These are phyloP conservation scores for Enhydra lutris DNA, from an alignment of 2,113 vertebrate species.

Conservation along the genomic window DNA sequence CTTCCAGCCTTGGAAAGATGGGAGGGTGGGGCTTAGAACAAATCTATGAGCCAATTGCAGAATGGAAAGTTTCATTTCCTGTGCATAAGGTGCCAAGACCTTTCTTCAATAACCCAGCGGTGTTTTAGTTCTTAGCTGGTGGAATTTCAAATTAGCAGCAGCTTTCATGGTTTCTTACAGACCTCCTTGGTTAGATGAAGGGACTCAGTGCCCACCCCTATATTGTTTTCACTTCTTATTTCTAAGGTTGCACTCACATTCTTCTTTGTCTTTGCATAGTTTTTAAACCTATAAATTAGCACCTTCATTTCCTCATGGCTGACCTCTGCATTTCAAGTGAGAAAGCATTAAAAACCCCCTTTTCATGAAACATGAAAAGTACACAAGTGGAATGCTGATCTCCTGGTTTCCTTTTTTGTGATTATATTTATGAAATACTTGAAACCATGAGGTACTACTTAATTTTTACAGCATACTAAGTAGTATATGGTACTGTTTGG, in stretches of 20 bases:
- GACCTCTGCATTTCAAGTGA: conserved; percentile 50
- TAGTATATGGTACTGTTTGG: background rate
- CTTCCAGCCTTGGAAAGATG: conserved; percentile 26
- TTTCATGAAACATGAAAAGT: conserved; percentile 50
- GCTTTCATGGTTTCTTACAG: conserved; percentile 17
- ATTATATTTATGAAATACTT: background rate
- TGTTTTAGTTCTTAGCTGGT: conserved; percentile 51
- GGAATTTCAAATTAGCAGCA: conserved; percentile 62
- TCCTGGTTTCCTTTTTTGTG: background rate
- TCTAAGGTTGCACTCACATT: conserved; percentile 37
- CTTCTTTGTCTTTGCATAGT: background rate
- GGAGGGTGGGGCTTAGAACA: background rate
- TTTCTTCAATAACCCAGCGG: conserved; percentile 35
- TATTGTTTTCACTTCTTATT: conserved; percentile 13
- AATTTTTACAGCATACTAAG: background rate
- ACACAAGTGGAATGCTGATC: conserved; percentile 27
- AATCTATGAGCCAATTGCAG: conserved; percentile 30
- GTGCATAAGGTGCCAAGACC: conserved; percentile 32
- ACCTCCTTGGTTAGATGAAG: conserved; percentile 52
- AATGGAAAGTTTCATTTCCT: conserved; percentile 59
- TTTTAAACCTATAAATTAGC: conserved; percentile 33
- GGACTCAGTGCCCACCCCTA: background rate
- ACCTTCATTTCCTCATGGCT: conserved; percentile 20
- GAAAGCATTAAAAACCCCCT: conserved; percentile 67
- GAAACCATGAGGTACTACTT: background rate